Conservation (phyloP, 2,797 vertebrate species). For the Yasuhikotakia modesta region DNA sequence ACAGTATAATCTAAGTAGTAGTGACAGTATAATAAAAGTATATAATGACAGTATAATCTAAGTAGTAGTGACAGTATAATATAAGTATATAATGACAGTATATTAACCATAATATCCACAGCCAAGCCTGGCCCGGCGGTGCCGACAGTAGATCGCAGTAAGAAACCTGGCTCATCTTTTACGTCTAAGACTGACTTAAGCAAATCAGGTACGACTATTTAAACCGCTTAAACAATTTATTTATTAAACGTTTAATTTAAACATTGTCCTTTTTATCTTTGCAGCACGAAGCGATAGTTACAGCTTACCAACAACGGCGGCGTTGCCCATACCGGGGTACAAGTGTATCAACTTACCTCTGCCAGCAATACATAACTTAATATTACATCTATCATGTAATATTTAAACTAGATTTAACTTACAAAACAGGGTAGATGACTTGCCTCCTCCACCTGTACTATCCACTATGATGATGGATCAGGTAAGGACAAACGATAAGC, state of each 20-base stretch:
- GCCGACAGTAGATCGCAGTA: conserved; percentile 81
- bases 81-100: too few species aligned
- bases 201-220: conserved; percentile 48
- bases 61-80: too few species aligned
- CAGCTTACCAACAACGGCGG: neutral
- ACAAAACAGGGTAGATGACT: neutral
- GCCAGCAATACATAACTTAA: neutral
- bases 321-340: conserved; percentile 14
- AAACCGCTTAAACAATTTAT: neutral
- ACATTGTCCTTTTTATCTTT: neutral
- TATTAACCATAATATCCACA: conserved; percentile 3
- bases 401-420: conserved; percentile 7
- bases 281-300: neutral
- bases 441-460: conserved; percentile 19
- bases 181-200: neutral
- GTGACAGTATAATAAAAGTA: too few species aligned
- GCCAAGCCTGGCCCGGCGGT: conserved; percentile 54
- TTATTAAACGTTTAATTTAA: neutral
- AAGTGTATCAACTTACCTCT: neutral
- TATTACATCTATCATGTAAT: neutral
- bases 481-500: conserved; percentile 1
- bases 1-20: too few species aligned
- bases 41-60: too few species aligned
- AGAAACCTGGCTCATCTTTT: conserved; percentile 68
- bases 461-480: neutral